Conservation (phyloP, 2,888 invertebrate genomes). For the Lissocephala sabroskyi region DNA sequence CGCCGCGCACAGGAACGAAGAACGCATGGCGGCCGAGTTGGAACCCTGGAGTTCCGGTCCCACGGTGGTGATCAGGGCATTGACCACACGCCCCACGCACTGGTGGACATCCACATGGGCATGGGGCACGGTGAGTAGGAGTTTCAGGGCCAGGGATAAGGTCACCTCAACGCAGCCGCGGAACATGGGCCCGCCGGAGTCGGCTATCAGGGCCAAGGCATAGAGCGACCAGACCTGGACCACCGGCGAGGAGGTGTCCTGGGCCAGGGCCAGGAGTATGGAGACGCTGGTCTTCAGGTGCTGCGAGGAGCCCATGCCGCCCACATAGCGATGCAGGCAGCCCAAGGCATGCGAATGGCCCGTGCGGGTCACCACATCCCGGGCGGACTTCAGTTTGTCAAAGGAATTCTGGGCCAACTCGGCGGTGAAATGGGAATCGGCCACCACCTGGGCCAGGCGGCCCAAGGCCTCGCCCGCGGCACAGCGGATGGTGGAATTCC, state of each 20-base stretch:
- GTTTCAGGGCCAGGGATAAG: slow-evolving; percentile 89
- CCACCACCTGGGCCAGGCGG: slow-evolving; percentile 90
- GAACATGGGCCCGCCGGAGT: slow-evolving; percentile 99
- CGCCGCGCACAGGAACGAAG: slow-evolving; percentile 93
- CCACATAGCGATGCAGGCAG: slow-evolving; percentile 94
- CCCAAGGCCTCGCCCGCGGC: slow-evolving; percentile 97
- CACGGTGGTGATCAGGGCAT: slow-evolving; percentile 96
- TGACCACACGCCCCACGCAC: slow-evolving; percentile 92
- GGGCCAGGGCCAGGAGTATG: slow-evolving; percentile 93
- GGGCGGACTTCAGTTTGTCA: slow-evolving; percentile 87
- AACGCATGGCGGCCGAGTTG: slow-evolving; percentile 82
- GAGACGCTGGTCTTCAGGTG: slow-evolving; percentile 95
- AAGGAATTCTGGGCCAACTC: slow-evolving; percentile 92
- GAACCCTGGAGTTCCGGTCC: slow-evolving; percentile 97
- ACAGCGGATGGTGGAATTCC: slow-evolving; percentile 87
- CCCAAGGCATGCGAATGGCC: slow-evolving; percentile 95
- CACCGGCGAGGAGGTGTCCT: slow-evolving; percentile 92
- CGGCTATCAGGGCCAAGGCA: slow-evolving; percentile 94
- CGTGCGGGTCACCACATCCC: slow-evolving; percentile 90
- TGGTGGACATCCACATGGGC: slow-evolving; percentile 93
- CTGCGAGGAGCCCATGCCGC: slow-evolving; percentile 96
- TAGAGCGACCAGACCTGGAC: slow-evolving; percentile 99
- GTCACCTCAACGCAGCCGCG: slow-evolving; percentile 97
- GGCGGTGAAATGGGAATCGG: slow-evolving; percentile 89
- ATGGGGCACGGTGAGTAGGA: slow-evolving; percentile 91